Evolutionary conservation across 1,140 invertebrate genomes (phyloP), one percentile per base, ranked within the genome.

Genomic region (Psix sp.): DNA sequence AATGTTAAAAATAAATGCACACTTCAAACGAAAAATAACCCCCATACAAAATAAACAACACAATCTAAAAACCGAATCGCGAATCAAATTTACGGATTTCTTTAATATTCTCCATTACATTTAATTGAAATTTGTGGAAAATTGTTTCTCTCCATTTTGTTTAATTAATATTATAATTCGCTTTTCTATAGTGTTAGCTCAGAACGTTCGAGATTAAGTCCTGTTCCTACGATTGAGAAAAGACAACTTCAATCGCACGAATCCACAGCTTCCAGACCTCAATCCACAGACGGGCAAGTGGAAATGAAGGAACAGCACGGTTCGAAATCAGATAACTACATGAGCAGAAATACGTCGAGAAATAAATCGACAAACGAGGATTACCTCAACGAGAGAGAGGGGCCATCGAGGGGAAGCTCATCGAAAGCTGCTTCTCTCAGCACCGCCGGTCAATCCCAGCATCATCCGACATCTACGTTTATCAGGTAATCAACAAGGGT

Each of bases 401-500:
- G 65, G 45, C 57, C 74, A 43, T 72, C 63, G 15, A 68, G 63
- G 49, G 63, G 63, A 33, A 77, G 75, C 33, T 80, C 78, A n/a
- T 79, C 80, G 11, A 84, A 84, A 39, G 51, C 72, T 5, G 54
- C 70, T 39, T 78, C 74, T 26, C 46, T 70, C n/a, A 71, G 72
- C 18, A 46, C 59, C 49, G 60, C 76, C 14, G 75, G 71, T 39
- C 80, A 82, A 39, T 81, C 80, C 38, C 77, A 79, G 15, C 74
- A 78, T 60, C 77, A 79, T 16, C 2, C 71, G 48, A 18, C 75
- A 14, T 59, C 76, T 7, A 78, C 82, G 14, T 85, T 83, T 49
- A 85, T 85, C 49, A 85, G 82, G 83, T 85, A 68, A 66, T 17
- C 16, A 52, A 42, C 36, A 2, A 15, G 21, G 9, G 5, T n/a